A percentile compares a stretch with the other conserved stretches of the same genome.
Evolutionary conservation across 1,140 invertebrate genomes (phyloP).

Genomic region (Drosophila elegans): DNA sequence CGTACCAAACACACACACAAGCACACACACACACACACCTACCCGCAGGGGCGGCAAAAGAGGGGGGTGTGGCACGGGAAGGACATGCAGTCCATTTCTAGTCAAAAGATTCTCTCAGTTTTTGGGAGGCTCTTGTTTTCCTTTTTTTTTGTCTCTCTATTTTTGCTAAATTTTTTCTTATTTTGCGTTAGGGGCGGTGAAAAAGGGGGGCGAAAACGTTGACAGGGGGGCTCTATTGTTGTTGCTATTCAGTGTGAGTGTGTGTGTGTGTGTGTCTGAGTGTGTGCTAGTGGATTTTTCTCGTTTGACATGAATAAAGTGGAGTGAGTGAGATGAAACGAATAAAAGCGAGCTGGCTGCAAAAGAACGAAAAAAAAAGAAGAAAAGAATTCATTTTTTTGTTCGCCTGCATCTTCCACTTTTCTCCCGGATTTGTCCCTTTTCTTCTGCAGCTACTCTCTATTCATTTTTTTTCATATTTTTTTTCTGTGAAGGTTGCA

Average conservation of each 20-base stretch:
- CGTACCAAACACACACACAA: slow-evolving; percentile 50
- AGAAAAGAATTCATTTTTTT: slow-evolving; percentile 53
- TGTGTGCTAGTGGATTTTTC: slow-evolving; percentile 62
- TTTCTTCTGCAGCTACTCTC: slow-evolving; percentile 18
- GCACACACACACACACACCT: slow-evolving; percentile 12
- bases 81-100: slow-evolving; percentile 43
- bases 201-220: slow-evolving; percentile 40
- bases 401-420: slow-evolving; percentile 36
- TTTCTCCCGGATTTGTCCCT: slow-evolving; percentile 24
- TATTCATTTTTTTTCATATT: slow-evolving; percentile 14
- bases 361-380: not conserved
- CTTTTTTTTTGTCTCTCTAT: slow-evolving; percentile 10
- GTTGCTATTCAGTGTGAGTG: slow-evolving; percentile 11
- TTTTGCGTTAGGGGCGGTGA: not conserved
- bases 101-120: slow-evolving; percentile 39
- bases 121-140: slow-evolving; percentile 48
- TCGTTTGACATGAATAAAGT: slow-evolving; percentile 68
- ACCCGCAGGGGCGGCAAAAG: not conserved
- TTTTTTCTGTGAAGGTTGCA: slow-evolving; percentile 70
- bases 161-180: slow-evolving; percentile 12
- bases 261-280: slow-evolving; percentile 21
- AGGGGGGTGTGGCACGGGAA: not conserved
- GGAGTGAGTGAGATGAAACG: slow-evolving; percentile 11
- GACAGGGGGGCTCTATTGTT: slow-evolving; percentile 52
- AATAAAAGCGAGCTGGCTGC: slow-evolving; percentile 16